Evolutionary conservation across 2,113 vertebrate species (phyloP).

Genomic region (Chaenogobius annularis): DNA sequence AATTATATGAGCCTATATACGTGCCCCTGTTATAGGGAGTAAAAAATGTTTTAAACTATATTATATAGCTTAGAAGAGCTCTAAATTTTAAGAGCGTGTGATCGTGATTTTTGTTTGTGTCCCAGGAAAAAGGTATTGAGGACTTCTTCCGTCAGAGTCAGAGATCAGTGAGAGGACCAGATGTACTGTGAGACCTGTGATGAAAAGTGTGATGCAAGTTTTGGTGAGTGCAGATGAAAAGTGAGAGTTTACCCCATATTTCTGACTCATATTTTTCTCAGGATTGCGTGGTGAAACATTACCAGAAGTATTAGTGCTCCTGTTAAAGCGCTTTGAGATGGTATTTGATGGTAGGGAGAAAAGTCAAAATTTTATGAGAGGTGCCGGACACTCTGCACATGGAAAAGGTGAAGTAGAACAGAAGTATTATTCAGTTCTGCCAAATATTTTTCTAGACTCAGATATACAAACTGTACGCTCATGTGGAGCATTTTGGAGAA

Average conservation of each 20-base stretch:
- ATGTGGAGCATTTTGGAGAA: not conserved
- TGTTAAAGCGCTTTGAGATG: not conserved
- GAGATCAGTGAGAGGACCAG: constrained; percentile 58
- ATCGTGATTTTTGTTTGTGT: not conserved
- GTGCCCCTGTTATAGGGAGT: too few relatives aligned
- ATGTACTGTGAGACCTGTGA: constrained; percentile 66
- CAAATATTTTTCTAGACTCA: not conserved
- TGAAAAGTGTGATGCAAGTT: constrained; percentile 53
- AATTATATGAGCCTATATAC: too few relatives aligned
- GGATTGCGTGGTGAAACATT: not conserved
- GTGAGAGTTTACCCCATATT: not conserved
- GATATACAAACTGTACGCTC: not conserved
- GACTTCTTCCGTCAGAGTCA: constrained; percentile 39
- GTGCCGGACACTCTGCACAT: not conserved
- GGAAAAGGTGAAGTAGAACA: not conserved
- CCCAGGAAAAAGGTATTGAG: constrained; percentile 41
- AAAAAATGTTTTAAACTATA: too few relatives aligned
- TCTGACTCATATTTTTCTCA: not conserved
- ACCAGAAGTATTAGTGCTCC: not conserved
- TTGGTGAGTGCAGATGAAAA: constrained; percentile 53
- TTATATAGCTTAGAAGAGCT: too few relatives aligned
- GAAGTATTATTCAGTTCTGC: too few relatives aligned
- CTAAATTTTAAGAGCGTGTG: too few relatives aligned
- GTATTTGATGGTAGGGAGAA: not conserved
- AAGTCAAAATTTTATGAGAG: too few relatives aligned